Evolutionary conservation across 2,113 vertebrate genomes (phyloP), one percentile per base, ranked within the genome.

Genomic region (Taxidea taxus): DNA sequence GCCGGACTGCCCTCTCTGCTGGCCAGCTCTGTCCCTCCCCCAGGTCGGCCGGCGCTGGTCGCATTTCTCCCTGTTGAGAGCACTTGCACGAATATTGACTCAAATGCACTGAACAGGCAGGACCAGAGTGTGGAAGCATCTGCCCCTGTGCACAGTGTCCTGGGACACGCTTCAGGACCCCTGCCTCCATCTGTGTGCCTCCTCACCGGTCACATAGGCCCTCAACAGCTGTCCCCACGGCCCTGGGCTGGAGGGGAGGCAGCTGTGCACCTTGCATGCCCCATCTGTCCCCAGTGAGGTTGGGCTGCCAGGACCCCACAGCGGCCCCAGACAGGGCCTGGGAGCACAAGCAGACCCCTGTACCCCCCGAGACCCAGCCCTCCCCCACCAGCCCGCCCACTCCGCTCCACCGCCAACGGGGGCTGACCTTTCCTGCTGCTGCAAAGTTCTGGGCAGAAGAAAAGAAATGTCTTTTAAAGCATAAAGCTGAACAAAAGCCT

Each of bases 401-500:
- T 25, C 10, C 2, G 29, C 49, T n/a, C 29, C 1, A 42, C 95
- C 31, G 96, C 97, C 93, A 66, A 29, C 42, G 5, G 7, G 3
- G 21, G 84, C 96, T 97, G 98, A 97, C 98, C 98, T 97, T 96
- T 97, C 96, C 89, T 20, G 47, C 88, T 37, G 91, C 88, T 27
- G 13, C 70, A 47, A 2, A 75, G 91, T 7, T 90, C 93, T 91
- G 39, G 31, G 62, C 90, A 90, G 39, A 93, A 83, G 83, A 90
- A 66, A 91, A 94, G 96, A 93, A 96, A 96, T 21, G 87, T 95
- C 95, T 96, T 97, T 96, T 96, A 95, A 95, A 97, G 97, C 95
- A 96, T 11, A 98, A 97, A 98, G 90, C 87, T 89, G 97, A 98
- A 98, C 98, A 98, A 98, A 97, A 96, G 98, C 95, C 3, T 64